phyloP scores from a whole-genome alignment of 1,140 invertebrate genomes.

The Nylanderia fulva region DNA sequence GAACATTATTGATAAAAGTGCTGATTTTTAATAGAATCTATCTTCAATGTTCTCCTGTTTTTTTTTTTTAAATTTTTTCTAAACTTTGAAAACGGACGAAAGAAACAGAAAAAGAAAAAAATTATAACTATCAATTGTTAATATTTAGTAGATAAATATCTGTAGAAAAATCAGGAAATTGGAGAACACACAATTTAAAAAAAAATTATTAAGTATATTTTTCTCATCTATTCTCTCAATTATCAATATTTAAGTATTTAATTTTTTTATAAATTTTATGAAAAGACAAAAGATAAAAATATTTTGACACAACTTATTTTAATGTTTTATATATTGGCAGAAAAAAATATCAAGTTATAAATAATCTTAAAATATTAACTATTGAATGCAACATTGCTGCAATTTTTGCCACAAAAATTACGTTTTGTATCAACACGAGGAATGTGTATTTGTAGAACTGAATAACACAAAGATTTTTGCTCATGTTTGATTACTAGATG shows the following conservation, averaged over 20 bases:
- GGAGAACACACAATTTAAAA: background rate
- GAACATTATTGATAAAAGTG: background rate
- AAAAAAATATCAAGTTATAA: background rate
- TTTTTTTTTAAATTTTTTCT: conserved; percentile 2
- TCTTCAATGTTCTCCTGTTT: conserved; percentile 49
- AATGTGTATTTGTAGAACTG: background rate
- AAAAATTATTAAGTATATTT: background rate
- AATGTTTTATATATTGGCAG: background rate
- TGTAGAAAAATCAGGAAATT: background rate
- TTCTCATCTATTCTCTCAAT: background rate
- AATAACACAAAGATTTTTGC: conserved; percentile 18
- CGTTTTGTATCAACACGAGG: background rate
- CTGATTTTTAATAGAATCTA: conserved; percentile 49
- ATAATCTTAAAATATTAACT: background rate
- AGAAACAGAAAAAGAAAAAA: background rate
- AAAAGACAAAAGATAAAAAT: background rate
- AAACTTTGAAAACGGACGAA: background rate
- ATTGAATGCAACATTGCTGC: background rate
- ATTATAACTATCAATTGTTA: background rate
- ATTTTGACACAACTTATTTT: background rate
- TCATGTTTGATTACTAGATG: background rate
- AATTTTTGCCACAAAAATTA: conserved; percentile 29
- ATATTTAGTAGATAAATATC: background rate
- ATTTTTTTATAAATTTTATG: background rate
- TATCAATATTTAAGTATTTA: background rate